Percentiles rank a stretch among this genome's conserved stretches.
Evolutionary conservation across 2,888 invertebrate species (phyloP).

Genomic region (Halocaridina rubra): DNA sequence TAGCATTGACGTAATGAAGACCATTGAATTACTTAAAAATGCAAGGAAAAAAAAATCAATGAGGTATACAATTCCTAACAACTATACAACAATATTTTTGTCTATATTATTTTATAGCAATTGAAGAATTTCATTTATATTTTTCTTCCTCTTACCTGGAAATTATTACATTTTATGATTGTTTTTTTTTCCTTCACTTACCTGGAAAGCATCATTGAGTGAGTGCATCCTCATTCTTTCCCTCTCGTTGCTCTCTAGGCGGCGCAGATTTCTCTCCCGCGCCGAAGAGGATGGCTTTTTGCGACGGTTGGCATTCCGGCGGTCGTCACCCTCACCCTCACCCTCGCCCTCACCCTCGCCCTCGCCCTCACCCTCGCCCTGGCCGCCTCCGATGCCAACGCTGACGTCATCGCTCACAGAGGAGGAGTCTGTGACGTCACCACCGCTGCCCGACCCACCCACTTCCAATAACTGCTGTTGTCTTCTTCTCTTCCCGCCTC

Average conservation of each 20-base stretch:
- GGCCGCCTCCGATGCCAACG: constrained; percentile 16
- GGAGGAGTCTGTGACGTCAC: constrained; percentile 53
- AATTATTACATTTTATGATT: no score
- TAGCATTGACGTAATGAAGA: no score
- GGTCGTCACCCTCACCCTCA: constrained; percentile 21
- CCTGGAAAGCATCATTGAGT: constrained; percentile 90
- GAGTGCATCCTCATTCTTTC: constrained; percentile 94
- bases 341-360: constrained; percentile 29
- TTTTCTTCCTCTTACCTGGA: no score
- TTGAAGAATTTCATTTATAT: no score
- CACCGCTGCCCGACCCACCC: constrained; percentile 48
- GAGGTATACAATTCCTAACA: no score
- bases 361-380: constrained; percentile 44
- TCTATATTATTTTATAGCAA: no score
- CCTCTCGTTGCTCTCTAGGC: constrained; percentile 90
- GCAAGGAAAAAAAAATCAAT: no score
- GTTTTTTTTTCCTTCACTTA: no score
- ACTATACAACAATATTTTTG: no score
- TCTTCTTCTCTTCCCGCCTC: constrained; percentile 44
- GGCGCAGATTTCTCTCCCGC: constrained; percentile 84
- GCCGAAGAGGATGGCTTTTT: constrained; percentile 83
- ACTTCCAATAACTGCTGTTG: constrained; percentile 43
- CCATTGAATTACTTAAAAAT: no score
- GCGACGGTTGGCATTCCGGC: constrained; percentile 66
- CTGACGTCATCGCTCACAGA: constrained; percentile 56